phyloP scores from a whole-genome alignment of 1,140 invertebrate genomes.

The Drosophila tsacasi region DNA sequence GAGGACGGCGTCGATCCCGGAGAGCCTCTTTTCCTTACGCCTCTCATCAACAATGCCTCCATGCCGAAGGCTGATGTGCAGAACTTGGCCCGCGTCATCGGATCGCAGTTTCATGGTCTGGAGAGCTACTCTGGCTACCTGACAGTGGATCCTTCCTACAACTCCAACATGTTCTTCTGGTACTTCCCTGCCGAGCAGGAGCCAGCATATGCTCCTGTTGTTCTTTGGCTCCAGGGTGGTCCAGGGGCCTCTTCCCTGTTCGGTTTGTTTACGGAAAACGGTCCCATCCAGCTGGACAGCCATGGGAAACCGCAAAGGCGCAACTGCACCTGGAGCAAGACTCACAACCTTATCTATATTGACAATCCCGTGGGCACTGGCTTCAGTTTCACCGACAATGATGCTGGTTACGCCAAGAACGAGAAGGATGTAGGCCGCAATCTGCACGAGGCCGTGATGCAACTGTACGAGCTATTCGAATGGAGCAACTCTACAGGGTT shows the following conservation, averaged over 20 bases:
- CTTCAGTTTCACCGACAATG: conserved; percentile 90
- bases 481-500: conserved; percentile 89
- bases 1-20: conserved; percentile 75
- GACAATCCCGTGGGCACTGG: conserved; percentile 95
- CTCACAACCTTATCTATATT: conserved; percentile 92
- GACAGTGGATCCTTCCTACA: conserved; percentile 91
- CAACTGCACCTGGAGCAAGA: conserved; percentile 91
- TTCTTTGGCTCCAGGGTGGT: conserved; percentile 94
- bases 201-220: conserved; percentile 88
- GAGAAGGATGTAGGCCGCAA: conserved; percentile 89
- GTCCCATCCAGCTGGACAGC: conserved; percentile 89
- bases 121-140: conserved; percentile 88
- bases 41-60: conserved; percentile 57
- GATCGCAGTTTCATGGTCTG: conserved; percentile 65
- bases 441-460: conserved; percentile 88
- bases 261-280: conserved; percentile 93
- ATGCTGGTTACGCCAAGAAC: conserved; percentile 88
- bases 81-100: conserved; percentile 56
- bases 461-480: conserved; percentile 91
- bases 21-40: conserved; percentile 74
- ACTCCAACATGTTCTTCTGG: conserved; percentile 96
- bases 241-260: conserved; percentile 93
- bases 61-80: conserved; percentile 53
- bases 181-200: conserved; percentile 91
- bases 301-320: conserved; percentile 87